Conservation (phyloP, 1,140 invertebrate genomes). For the Lutraria rhynchaena region DNA sequence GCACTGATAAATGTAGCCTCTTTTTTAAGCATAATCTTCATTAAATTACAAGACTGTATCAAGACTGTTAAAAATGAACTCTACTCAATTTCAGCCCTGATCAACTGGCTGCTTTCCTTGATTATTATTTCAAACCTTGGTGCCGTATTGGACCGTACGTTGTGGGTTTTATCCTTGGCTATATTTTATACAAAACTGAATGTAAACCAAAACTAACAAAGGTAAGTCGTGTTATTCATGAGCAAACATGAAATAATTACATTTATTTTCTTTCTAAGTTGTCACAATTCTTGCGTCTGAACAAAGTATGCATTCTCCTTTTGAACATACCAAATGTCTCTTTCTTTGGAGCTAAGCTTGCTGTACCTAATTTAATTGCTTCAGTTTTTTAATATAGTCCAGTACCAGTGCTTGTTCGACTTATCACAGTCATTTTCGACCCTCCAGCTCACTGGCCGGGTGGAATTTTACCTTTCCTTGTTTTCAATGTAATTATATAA, state of each 20-base stretch:
- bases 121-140: conserved; percentile 80
- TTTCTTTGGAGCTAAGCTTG: background rate
- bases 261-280: background rate
- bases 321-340: background rate
- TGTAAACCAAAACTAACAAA: conserved; percentile 64
- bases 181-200: conserved; percentile 77
- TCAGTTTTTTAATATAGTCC: no score
- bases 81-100: background rate
- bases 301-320: background rate
- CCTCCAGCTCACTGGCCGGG: no score
- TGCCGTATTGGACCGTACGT: conserved; percentile 84
- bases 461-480: no score
- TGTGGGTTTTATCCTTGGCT: conserved; percentile 83
- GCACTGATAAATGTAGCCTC: no score
- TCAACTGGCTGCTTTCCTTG: background rate
- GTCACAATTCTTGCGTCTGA: background rate
- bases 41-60: no score
- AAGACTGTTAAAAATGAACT: no score
- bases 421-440: no score
- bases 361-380: no score
- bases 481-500: no score
- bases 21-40: no score
- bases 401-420: no score
- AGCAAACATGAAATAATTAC: background rate
- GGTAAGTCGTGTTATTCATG: conserved; percentile 54